Conservation (phyloP, 2,113 vertebrate species). For the Ciconia stormi region DNA sequence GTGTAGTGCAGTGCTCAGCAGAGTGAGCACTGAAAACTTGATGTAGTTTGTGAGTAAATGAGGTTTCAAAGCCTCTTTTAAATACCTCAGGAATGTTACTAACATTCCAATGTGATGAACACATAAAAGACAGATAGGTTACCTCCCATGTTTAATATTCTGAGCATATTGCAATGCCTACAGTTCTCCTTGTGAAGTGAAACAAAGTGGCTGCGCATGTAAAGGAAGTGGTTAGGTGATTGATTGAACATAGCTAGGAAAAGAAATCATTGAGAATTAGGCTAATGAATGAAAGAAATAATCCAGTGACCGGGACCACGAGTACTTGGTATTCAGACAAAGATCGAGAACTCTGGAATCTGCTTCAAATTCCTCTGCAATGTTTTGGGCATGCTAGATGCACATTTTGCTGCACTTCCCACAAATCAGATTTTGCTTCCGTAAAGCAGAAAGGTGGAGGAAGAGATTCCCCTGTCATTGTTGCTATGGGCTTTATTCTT, state of each 20-base stretch:
- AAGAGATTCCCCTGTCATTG: background rate
- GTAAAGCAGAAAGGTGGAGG: background rate
- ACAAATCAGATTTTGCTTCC: background rate
- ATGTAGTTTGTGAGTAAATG: background rate
- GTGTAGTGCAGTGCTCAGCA: background rate
- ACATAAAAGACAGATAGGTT: background rate
- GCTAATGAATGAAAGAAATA: background rate
- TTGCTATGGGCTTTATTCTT: background rate
- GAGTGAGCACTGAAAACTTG: background rate
- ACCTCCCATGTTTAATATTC: background rate
- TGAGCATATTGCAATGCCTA: background rate
- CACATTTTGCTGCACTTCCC: background rate
- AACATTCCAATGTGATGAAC: background rate
- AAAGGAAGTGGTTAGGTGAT: background rate
- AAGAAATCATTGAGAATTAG: background rate
- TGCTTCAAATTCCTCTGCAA: background rate
- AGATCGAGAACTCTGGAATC: background rate
- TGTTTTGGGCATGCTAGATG: background rate
- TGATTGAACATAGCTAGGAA: background rate
- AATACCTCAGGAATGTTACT: background rate
- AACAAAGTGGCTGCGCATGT: background rate
- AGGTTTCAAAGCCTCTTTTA: background rate
- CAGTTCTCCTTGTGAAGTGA: background rate
- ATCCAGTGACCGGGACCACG: background rate
- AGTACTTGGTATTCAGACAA: background rate